phyloP scores from a whole-genome alignment of 1,140 invertebrate genomes.

The Drosophila oshimai region DNA sequence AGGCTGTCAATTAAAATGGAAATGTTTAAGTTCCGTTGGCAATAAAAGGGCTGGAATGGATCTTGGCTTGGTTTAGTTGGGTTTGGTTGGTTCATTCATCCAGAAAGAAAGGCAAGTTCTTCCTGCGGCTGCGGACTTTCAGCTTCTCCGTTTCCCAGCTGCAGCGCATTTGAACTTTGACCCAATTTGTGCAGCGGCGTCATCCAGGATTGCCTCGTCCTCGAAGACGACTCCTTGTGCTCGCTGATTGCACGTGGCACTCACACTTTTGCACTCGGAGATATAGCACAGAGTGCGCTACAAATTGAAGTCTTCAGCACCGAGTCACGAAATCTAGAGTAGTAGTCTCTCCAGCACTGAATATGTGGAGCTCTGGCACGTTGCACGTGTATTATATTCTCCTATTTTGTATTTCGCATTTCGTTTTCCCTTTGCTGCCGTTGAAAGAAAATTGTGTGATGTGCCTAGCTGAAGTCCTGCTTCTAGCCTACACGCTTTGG shows the following conservation, averaged over 20 bases:
- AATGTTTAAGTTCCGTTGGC: conserved; percentile 74
- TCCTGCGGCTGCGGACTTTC: conserved; percentile 47
- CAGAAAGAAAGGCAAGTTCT: conserved; percentile 35
- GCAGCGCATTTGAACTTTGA: conserved; percentile 81
- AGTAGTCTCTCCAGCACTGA: conserved; percentile 66
- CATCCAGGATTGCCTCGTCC: conserved; percentile 62
- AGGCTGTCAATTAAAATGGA: conserved; percentile 78
- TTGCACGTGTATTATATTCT: conserved; percentile 54
- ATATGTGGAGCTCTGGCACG: conserved; percentile 48
- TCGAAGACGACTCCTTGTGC: conserved; percentile 55
- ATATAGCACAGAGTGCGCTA: conserved; percentile 39
- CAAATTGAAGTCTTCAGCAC: conserved; percentile 76
- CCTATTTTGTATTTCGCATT: conserved; percentile 50
- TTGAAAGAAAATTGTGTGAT: conserved; percentile 62
- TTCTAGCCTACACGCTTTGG: conserved; percentile 5
- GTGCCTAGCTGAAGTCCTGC: conserved; percentile 31
- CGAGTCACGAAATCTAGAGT: conserved; percentile 80
- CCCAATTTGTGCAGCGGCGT: conserved; percentile 61
- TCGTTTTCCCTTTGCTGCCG: conserved; percentile 61
- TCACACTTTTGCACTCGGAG: conserved; percentile 17
- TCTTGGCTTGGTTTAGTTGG: conserved; percentile 8
- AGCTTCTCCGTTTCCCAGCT: conserved; percentile 41
- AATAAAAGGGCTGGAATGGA: conserved; percentile 46
- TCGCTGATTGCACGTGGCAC: conserved; percentile 69
- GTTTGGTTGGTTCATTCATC: conserved; percentile 24